Percentiles rank a stretch among this genome's conserved stretches.
These are phyloP conservation scores for Phania funesta DNA, from an alignment of 2,888 invertebrate species.

Conservation along the genomic window DNA sequence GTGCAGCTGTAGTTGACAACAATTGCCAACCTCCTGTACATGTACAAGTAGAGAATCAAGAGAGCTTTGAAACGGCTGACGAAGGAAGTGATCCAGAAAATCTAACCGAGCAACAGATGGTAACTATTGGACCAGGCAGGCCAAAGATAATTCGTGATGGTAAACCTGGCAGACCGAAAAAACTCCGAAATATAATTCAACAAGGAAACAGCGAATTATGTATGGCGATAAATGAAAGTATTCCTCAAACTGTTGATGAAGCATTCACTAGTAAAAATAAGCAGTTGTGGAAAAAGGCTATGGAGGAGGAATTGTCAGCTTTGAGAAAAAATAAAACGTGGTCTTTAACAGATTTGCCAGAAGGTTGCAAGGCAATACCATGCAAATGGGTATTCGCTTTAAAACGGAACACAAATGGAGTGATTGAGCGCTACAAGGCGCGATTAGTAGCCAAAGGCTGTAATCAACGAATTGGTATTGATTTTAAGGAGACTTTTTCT, in stretches of 20 bases:
- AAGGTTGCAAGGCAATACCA: too few relatives aligned
- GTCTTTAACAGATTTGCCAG: too few relatives aligned
- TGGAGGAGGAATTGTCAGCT: neutral
- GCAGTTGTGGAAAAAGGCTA: conserved; percentile 2
- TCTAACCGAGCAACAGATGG: too few relatives aligned
- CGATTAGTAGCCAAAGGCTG: too few relatives aligned
- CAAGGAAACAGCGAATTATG: neutral
- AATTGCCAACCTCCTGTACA: too few relatives aligned
- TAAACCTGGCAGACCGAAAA: neutral
- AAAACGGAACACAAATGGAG: too few relatives aligned
- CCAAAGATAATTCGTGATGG: neutral
- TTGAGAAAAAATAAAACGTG: conserved; percentile 7
- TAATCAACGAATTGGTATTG: too few relatives aligned
- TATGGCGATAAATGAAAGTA: neutral
- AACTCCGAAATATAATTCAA: neutral
- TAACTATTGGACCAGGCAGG: neutral
- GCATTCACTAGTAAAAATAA: neutral
- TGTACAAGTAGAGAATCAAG: neutral
- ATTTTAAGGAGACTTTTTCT: too few relatives aligned
- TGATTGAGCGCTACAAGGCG: too few relatives aligned
- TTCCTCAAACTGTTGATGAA: conserved; percentile 3
- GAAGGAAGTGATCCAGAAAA: neutral
- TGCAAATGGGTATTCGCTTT: too few relatives aligned
- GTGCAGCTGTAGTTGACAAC: too few relatives aligned
- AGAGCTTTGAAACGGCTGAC: conserved; percentile 17